Evolutionary conservation across 2,797 vertebrate species (phyloP).

Genomic region (Hypotaenidia okinawae): DNA sequence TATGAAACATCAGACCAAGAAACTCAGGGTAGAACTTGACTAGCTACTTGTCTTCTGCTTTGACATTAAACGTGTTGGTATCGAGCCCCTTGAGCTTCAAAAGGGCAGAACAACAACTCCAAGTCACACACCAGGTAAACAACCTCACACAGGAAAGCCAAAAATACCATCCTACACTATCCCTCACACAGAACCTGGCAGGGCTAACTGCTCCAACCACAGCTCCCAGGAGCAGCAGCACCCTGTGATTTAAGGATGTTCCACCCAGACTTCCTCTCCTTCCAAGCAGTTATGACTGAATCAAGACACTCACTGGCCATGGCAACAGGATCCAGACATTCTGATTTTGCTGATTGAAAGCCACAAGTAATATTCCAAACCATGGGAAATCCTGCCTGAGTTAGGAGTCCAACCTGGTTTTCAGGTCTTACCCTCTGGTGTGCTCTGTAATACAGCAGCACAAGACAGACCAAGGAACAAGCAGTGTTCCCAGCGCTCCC

Average conservation of each 20-base stretch:
- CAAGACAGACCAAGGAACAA: neutral
- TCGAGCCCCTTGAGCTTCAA: neutral
- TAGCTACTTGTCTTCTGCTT: neutral
- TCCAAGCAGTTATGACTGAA: neutral
- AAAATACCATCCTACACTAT: neutral
- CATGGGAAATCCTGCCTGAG: neutral
- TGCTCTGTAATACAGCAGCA: neutral
- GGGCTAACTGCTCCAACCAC: no score
- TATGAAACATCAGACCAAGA: neutral
- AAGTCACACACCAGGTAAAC: neutral
- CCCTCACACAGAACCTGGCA: neutral
- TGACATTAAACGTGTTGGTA: neutral
- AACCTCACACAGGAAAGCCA: neutral
- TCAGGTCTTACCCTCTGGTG: neutral
- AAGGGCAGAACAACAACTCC: neutral
- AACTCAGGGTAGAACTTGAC: neutral
- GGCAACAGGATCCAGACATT: neutral
- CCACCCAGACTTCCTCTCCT: neutral
- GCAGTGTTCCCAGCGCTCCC: neutral
- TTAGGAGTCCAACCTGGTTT: neutral
- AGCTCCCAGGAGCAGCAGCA: neutral
- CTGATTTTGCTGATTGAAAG: neutral
- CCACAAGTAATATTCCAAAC: neutral
- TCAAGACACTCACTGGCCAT: neutral
- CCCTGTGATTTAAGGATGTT: rapidly evolving